A percentile compares a stretch with the other conserved stretches of the same genome.
These are phyloP conservation scores for Caerostris darwini DNA, from an alignment of 1,140 invertebrate species.

Conservation along the genomic window DNA sequence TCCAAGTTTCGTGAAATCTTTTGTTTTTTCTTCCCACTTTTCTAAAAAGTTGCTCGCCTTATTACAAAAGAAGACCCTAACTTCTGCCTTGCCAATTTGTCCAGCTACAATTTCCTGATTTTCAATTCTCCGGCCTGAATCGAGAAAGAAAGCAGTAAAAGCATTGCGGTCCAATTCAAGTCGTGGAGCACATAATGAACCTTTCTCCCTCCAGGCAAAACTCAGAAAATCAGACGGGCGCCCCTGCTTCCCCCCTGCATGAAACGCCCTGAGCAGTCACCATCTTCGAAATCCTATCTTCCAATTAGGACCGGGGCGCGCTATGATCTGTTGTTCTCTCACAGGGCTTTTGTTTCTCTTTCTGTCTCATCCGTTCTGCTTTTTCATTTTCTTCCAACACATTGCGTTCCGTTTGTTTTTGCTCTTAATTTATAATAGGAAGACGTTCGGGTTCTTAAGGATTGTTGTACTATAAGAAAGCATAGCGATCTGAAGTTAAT, in stretches of 20 bases:
- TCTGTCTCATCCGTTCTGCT: neutral
- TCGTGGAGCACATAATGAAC: conserved; percentile 8
- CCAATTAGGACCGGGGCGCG: neutral
- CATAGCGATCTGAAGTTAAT: too few species aligned
- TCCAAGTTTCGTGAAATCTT: too few species aligned
- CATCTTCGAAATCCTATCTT: neutral
- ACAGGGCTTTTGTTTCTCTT: neutral
- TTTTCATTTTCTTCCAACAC: too few species aligned
- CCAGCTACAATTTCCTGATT: neutral
- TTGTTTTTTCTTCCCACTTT: too few species aligned
- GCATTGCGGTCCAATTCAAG: neutral
- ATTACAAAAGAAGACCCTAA: neutral
- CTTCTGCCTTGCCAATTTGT: neutral
- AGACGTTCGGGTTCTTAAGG: too few species aligned
- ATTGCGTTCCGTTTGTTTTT: too few species aligned
- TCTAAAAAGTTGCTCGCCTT: neutral
- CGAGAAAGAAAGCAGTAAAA: neutral
- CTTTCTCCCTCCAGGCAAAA: neutral
- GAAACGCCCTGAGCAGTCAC: neutral
- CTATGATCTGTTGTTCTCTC: neutral
- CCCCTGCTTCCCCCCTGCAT: neutral
- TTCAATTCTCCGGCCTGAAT: too few species aligned
- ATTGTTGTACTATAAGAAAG: too few species aligned
- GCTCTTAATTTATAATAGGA: too few species aligned
- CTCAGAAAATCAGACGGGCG: neutral